A percentile compares a stretch with the other conserved stretches of the same genome.
Conservation (phyloP, 2,113 vertebrate genomes). For the Pitta sordida region DNA sequence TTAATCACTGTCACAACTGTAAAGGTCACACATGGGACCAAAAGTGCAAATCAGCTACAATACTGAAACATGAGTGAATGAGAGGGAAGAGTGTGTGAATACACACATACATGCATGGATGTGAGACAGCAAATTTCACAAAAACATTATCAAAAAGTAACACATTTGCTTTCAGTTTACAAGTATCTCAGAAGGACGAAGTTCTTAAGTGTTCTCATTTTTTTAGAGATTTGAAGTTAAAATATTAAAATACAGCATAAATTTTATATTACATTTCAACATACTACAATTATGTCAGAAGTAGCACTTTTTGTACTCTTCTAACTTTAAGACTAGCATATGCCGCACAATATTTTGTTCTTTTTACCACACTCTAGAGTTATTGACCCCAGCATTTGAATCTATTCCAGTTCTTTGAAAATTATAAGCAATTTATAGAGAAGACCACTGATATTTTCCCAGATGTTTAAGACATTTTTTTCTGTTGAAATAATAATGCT, state of each 20-base stretch:
- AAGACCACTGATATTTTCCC: neutral
- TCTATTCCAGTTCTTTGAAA: slow-evolving; percentile 8
- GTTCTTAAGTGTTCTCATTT: neutral
- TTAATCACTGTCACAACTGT: slow-evolving; percentile 60
- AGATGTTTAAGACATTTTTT: slow-evolving; percentile 23
- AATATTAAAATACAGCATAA: neutral
- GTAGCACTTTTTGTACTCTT: neutral
- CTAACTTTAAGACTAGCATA: slow-evolving; percentile 14
- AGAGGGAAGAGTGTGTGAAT: neutral
- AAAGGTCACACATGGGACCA: slow-evolving; percentile 53
- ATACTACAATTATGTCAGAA: neutral
- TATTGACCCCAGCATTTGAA: neutral
- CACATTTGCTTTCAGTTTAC: neutral
- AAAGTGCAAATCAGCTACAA: slow-evolving; percentile 32
- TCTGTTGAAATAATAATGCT: slow-evolving; percentile 47
- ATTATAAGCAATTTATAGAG: slow-evolving; percentile 35
- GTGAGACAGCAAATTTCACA: neutral
- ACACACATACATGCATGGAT: accelerated
- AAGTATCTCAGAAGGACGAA: neutral
- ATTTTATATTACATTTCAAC: neutral
- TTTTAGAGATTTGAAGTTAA: neutral
- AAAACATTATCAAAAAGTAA: neutral
- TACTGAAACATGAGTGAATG: neutral
- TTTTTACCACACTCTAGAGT: neutral
- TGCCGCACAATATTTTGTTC: neutral